Evolutionary conservation across 1,140 invertebrate species (phyloP).

Genomic region (Neuroterus valhalla): DNA sequence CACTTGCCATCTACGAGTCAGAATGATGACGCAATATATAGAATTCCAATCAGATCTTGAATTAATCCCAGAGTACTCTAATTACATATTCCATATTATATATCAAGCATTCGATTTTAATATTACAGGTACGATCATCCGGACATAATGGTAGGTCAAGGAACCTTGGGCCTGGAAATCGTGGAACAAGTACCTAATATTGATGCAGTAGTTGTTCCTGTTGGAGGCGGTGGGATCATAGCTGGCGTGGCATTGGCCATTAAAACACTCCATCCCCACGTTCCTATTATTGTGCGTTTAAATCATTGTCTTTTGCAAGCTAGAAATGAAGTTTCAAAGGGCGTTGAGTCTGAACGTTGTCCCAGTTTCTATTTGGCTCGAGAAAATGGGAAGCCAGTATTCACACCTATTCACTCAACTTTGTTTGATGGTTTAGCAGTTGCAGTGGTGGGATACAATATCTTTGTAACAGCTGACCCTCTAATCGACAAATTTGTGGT

Average conservation of each 20-base stretch:
- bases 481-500: constrained; percentile 91
- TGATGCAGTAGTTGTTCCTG: constrained; percentile 88
- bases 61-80: too few relatives aligned
- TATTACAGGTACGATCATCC: constrained; percentile 90
- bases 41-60: too few relatives aligned
- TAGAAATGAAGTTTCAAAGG: constrained; percentile 76
- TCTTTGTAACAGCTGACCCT: constrained; percentile 84
- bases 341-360: constrained; percentile 93
- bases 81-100: constrained; percentile 43
- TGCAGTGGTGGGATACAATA: constrained; percentile 91
- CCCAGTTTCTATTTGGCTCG: constrained; percentile 88
- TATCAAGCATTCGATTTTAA: background rate
- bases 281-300: constrained; percentile 82
- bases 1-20: too few relatives aligned
- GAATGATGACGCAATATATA: too few relatives aligned
- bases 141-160: constrained; percentile 94
- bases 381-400: constrained; percentile 81
- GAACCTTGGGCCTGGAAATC: constrained; percentile 94
- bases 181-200: constrained; percentile 87
- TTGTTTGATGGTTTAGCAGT: constrained; percentile 95
- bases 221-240: constrained; percentile 92
- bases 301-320: background rate
- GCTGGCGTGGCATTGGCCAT: constrained; percentile 91
- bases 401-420: constrained; percentile 83
- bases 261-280: constrained; percentile 88